Base-by-base conservation (phyloP, 1,140 invertebrate genomes). In the Plectus sambesii region DNA sequence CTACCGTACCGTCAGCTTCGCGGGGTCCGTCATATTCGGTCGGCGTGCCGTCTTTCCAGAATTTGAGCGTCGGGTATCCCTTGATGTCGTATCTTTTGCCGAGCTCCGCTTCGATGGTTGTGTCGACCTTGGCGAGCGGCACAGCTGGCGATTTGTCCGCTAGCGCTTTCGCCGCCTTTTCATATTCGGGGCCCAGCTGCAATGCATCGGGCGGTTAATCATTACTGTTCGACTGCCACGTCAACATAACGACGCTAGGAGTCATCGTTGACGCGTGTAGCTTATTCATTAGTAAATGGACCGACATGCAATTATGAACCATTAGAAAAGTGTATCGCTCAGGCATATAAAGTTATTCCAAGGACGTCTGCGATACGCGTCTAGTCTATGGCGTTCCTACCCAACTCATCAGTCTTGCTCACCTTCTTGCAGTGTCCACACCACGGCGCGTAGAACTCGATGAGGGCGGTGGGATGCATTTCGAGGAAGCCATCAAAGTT, bases 151-250 rank as follows among this genome's bases (percentile, higher is more conserved):
- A 78, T 59, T 80, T 77, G 35, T 84, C 81, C 20, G 75, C 73
- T 42, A 97, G 73, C 53, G 77, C 76, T 53, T 81, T 77, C 19
- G 93, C 90, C 51, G 93, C 93, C 72, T 92, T 92, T 20, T 80
- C 87, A 73, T 88, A 99, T 73, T 97, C 89, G 20, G 93, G 94
- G 35, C 86, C 88, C 39, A 99, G 75, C 40, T n/a, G 85, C 82
- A 74, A 96, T 96, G 75, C 92, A 97, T n/a, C n/a, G n/a, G n/a
- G n/a, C n/a, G n/a, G n/a, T n/a, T n/a, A n/a, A n/a, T n/a, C n/a
- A n/a, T n/a, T n/a, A n/a, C n/a, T n/a, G n/a, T n/a, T n/a, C n/a
- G n/a, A n/a, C n/a, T n/a, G n/a, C n/a, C n/a, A n/a, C n/a, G n/a
- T n/a, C n/a, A n/a, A n/a, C n/a, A n/a, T n/a, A n/a, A n/a, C n/a